A percentile compares a stretch with the other conserved stretches of the same genome.
Conservation (phyloP, 2,797 vertebrate species). For the Sphenodon punctatus region DNA sequence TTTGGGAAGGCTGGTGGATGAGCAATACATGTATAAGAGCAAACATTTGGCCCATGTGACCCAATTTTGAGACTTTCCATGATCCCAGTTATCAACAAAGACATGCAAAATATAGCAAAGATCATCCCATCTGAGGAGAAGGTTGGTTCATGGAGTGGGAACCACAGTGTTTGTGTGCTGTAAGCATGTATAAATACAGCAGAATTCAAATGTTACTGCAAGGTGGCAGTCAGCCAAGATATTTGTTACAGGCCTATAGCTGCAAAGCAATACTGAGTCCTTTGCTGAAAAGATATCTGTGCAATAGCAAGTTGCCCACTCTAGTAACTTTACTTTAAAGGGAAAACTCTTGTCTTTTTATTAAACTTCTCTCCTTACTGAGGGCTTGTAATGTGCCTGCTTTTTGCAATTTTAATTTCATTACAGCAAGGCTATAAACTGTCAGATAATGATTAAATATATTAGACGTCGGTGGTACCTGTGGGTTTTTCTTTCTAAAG, state of each 20-base stretch:
- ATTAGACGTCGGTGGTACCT: neutral
- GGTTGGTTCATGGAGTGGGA: too few species aligned
- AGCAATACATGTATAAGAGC: too few species aligned
- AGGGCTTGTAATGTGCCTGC: neutral
- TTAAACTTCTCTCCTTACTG: neutral
- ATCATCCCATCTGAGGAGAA: too few species aligned
- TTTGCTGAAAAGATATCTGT: neutral
- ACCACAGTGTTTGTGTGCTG: too few species aligned
- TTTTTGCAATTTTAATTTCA: neutral
- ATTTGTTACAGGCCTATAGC: neutral
- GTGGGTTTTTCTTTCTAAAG: neutral
- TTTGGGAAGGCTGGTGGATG: too few species aligned
- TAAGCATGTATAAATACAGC: too few species aligned
- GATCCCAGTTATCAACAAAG: too few species aligned
- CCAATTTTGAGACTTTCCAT: too few species aligned
- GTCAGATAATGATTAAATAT: neutral
- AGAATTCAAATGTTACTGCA: neutral
- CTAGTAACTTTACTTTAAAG: neutral
- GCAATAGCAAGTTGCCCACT: neutral
- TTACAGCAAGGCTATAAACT: neutral
- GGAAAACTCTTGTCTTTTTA: neutral
- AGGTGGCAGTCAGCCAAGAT: accelerated
- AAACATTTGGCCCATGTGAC: too few species aligned
- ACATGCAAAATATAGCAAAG: too few species aligned
- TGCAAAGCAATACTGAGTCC: neutral